Conservation (phyloP, 2,797 vertebrate species). For the Gobionotothen gibberifrons region DNA sequence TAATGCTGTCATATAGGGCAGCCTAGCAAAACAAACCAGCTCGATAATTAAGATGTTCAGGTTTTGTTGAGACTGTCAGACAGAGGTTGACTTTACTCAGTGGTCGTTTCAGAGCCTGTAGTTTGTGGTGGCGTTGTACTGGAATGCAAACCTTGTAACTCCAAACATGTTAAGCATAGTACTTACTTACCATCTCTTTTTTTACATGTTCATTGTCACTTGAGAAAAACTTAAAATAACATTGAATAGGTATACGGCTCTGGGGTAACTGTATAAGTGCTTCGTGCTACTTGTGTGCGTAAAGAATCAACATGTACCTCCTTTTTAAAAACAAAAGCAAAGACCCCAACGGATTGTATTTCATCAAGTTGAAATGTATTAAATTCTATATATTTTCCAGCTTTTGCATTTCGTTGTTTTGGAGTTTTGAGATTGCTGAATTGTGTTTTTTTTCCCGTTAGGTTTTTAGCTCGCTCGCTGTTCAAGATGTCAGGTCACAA, state of each 20-base stretch:
- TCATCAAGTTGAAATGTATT: not conserved
- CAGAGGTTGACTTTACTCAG: slow-evolving; percentile 37
- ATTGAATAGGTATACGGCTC: not conserved
- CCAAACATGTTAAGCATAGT: slow-evolving; percentile 35
- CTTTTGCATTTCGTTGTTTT: not conserved
- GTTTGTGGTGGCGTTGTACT: slow-evolving; percentile 58
- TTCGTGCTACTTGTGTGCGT: not conserved
- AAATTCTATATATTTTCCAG: not conserved
- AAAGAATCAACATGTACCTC: not conserved
- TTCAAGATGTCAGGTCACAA: slow-evolving; percentile 92
- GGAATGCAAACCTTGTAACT: slow-evolving; percentile 59
- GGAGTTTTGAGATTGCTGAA: not conserved
- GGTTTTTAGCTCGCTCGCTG: slow-evolving; percentile 87
- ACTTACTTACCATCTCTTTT: slow-evolving; percentile 37
- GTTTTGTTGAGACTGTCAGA: slow-evolving; percentile 63
- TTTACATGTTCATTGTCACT: slow-evolving; percentile 6
- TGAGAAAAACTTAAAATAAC: slow-evolving; percentile 7
- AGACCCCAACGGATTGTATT: not conserved
- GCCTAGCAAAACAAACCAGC: slow-evolving; percentile 12
- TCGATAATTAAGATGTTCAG: slow-evolving; percentile 22
- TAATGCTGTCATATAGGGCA: not conserved
- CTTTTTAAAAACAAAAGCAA: not conserved
- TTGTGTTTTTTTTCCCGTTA: slow-evolving; percentile 57
- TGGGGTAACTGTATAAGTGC: not conserved
- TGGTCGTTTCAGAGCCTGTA: slow-evolving; percentile 51